phyloP scores from a whole-genome alignment of 2,797 vertebrate species.

The Agapornis canus region DNA sequence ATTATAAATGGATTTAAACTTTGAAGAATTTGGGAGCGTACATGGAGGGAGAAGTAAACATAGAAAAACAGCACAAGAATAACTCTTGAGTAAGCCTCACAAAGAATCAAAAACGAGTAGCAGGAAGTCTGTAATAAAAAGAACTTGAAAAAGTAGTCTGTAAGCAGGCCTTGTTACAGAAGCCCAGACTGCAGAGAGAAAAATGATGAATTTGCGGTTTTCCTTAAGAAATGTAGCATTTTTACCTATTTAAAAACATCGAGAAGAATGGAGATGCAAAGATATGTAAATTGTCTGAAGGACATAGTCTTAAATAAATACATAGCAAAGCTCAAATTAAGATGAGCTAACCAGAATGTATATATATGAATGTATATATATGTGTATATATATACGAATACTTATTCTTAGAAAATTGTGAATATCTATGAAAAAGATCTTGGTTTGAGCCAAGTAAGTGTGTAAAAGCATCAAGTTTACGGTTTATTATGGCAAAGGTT shows the following conservation, averaged over 20 bases:
- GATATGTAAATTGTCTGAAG: not conserved
- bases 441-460: not conserved
- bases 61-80: not conserved
- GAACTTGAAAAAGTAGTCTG: not conserved
- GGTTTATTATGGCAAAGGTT: not conserved
- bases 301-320: not conserved
- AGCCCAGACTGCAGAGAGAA: not conserved
- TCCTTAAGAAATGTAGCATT: not conserved
- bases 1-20: not conserved
- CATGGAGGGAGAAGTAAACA: rapidly evolving
- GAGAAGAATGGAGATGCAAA: not conserved
- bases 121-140: not conserved
- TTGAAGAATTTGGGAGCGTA: not conserved
- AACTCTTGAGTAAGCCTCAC: not conserved
- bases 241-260: not conserved
- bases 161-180: not conserved
- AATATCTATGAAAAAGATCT: not conserved
- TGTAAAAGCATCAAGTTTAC: not conserved
- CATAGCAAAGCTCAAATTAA: not conserved
- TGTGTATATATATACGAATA: not conserved
- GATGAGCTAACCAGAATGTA: not conserved
- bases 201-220: not conserved
- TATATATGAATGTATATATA: not conserved
- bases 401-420: not conserved
- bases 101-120: not conserved